Percentiles rank a stretch among this genome's conserved stretches.
Evolutionary conservation across 2,888 invertebrate genomes (phyloP).

Genomic region (Xiphydria camelus): DNA sequence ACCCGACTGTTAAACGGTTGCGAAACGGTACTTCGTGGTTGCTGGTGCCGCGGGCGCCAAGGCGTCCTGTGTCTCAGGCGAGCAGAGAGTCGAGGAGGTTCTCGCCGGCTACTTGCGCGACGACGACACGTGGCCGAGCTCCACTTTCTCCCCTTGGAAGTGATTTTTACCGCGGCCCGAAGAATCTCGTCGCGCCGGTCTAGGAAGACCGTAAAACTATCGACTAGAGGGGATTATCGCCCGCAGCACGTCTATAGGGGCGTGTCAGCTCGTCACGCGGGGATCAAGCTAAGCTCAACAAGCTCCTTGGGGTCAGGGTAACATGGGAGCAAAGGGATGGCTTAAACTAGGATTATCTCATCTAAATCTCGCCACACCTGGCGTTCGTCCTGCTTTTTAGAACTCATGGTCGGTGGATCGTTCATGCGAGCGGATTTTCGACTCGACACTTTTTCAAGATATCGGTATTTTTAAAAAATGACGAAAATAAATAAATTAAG

Average conservation of each 20-base stretch:
- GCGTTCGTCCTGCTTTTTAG: too few species aligned
- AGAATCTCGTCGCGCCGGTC: not conserved
- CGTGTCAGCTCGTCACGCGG: constrained; percentile 44
- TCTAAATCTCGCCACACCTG: constrained; percentile 36
- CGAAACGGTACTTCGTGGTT: constrained; percentile 31
- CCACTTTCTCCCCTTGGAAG: constrained; percentile 6
- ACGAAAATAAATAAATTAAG: constrained; percentile 3
- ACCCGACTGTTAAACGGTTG: too few species aligned
- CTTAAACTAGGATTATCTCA: constrained; percentile 46
- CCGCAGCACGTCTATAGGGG: constrained; percentile 21
- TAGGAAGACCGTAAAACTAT: not conserved
- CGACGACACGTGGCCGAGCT: constrained; percentile 9
- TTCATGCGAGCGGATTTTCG: too few species aligned
- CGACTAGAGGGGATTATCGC: not conserved
- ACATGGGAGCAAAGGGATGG: constrained; percentile 36
- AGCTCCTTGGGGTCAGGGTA: constrained; percentile 42
- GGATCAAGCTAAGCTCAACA: constrained; percentile 52
- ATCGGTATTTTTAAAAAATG: too few species aligned
- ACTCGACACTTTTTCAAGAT: too few species aligned
- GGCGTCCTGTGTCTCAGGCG: constrained; percentile 43
- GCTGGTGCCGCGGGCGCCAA: constrained; percentile 48
- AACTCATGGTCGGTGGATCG: too few species aligned
- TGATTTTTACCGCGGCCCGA: too few species aligned
- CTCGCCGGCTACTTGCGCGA: not conserved
- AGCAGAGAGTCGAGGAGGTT: constrained; percentile 37